phyloP scores from a whole-genome alignment of 1,140 invertebrate genomes.

The Brachionus angularis region DNA sequence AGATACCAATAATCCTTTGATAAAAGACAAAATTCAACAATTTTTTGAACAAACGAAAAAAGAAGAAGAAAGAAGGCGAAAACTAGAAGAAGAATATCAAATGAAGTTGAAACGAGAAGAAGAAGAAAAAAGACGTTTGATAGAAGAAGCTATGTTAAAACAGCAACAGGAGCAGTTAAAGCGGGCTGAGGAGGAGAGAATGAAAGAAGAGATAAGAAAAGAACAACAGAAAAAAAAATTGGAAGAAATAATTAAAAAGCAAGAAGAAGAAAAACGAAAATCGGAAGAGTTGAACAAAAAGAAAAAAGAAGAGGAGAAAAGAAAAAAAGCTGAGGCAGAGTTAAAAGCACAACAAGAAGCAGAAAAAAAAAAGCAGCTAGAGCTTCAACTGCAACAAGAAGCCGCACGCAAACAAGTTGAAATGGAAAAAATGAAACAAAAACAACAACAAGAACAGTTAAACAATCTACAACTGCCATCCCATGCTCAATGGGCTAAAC shows the following conservation, averaged over 20 bases:
- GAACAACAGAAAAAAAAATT: conserved; percentile 37
- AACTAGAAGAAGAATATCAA: conserved; percentile 39
- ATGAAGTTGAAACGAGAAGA: conserved; percentile 25
- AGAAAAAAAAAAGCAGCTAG: no score
- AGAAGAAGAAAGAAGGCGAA: conserved; percentile 36
- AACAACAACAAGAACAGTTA: conserved; percentile 20
- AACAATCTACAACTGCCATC: conserved; percentile 20
- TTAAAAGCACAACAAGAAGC: neutral
- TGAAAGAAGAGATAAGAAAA: conserved; percentile 24
- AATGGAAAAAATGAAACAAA: conserved; percentile 19
- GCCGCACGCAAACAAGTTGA: conserved; percentile 12
- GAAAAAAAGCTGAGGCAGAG: neutral
- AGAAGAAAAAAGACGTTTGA: conserved; percentile 17
- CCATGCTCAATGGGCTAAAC: conserved; percentile 39
- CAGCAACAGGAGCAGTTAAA: conserved; percentile 24
- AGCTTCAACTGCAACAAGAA: conserved; percentile 11
- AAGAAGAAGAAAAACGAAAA: conserved; percentile 28
- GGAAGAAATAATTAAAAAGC: conserved; percentile 36
- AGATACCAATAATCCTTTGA: neutral
- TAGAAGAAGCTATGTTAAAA: conserved; percentile 6
- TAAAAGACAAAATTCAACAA: conserved; percentile 41
- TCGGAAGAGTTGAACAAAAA: conserved; percentile 26
- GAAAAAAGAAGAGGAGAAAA: conserved; percentile 17
- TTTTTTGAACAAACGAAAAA: conserved; percentile 30
- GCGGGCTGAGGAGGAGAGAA: conserved; percentile 25